These are phyloP conservation scores for Dendrolimus houi DNA, from an alignment of 2,888 invertebrate species.

Conservation along the genomic window DNA sequence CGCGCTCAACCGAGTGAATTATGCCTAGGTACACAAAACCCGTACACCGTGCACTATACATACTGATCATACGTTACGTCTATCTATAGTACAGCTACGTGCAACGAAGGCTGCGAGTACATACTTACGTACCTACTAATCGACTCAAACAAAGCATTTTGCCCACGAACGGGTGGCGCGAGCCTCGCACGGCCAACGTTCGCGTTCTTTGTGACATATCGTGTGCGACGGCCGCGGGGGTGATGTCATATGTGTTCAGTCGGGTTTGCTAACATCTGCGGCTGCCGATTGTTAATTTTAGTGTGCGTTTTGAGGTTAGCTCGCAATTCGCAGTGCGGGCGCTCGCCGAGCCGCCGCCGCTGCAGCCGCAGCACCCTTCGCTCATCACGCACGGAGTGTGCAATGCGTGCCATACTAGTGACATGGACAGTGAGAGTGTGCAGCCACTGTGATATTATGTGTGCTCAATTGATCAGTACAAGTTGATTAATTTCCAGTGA, in stretches of 20 bases:
- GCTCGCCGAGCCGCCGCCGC: constrained; percentile 9
- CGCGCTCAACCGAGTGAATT: constrained; percentile 51
- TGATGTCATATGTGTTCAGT: constrained; percentile 46
- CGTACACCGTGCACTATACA: constrained; percentile 39
- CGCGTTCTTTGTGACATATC: constrained; percentile 51
- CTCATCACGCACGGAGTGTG: constrained; percentile 4
- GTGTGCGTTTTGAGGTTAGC: constrained; percentile 69
- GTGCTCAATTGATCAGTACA: not conserved
- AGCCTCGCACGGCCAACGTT: constrained; percentile 40
- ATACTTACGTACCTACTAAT: constrained; percentile 26
- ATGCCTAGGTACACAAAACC: constrained; percentile 58
- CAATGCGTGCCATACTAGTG: constrained; percentile 9
- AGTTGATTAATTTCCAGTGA: not conserved
- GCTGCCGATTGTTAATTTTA: constrained; percentile 49
- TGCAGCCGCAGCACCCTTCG: not conserved
- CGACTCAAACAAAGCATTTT: constrained; percentile 71
- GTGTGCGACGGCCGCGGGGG: constrained; percentile 37
- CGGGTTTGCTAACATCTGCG: constrained; percentile 60
- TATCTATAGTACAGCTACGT: constrained; percentile 52
- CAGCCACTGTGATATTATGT: not conserved
- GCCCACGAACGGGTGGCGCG: constrained; percentile 52
- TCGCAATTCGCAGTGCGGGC: constrained; percentile 42
- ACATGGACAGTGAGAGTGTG: constrained; percentile 6
- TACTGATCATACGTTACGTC: constrained; percentile 46
- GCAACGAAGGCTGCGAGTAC: constrained; percentile 67